These are phyloP conservation scores for Liparis tanakae DNA, from an alignment of 2,797 vertebrate genomes.

Conservation along the genomic window DNA sequence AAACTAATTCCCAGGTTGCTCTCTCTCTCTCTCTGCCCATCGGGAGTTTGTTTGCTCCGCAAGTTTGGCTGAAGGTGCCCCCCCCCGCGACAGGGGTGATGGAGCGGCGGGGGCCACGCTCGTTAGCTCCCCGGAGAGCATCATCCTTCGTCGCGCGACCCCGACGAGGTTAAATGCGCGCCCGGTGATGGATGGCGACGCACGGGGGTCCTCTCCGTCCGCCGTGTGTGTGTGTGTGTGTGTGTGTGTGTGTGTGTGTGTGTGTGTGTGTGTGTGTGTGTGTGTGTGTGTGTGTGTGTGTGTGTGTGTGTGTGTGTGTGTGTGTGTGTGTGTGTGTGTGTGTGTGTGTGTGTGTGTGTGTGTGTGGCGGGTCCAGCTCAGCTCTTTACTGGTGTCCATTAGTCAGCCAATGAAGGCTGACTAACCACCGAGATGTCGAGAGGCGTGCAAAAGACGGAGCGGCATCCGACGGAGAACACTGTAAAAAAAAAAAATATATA, in stretches of 20 bases:
- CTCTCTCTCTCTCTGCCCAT: too few species aligned
- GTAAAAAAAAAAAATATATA: background rate
- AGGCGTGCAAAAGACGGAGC: constrained; percentile 59
- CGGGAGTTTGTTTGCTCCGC: constrained; percentile 37
- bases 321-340: constrained; percentile 26
- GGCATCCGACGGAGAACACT: constrained; percentile 34
- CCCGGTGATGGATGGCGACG: constrained; percentile 70
- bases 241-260: too few species aligned
- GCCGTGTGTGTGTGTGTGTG: background rate
- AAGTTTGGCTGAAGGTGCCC: constrained; percentile 66
- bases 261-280: too few species aligned
- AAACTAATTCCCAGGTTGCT: constrained; percentile 12
- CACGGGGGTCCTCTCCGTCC: constrained; percentile 31
- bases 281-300: too few species aligned
- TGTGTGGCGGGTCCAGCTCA: constrained; percentile 34
- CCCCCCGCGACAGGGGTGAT: constrained; percentile 64
- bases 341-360: constrained; percentile 43
- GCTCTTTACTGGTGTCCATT: constrained; percentile 69
- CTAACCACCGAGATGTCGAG: constrained; percentile 52
- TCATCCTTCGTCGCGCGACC: constrained; percentile 70
- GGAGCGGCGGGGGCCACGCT: constrained; percentile 50
- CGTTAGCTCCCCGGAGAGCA: constrained; percentile 57
- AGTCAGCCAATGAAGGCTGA: constrained; percentile 77
- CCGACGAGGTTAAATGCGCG: constrained; percentile 61
- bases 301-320: constrained; percentile 43